Evolutionary conservation across 2,797 vertebrate species (phyloP), one percentile per base, ranked within the genome.

Genomic region (Chelonia mydas): DNA sequence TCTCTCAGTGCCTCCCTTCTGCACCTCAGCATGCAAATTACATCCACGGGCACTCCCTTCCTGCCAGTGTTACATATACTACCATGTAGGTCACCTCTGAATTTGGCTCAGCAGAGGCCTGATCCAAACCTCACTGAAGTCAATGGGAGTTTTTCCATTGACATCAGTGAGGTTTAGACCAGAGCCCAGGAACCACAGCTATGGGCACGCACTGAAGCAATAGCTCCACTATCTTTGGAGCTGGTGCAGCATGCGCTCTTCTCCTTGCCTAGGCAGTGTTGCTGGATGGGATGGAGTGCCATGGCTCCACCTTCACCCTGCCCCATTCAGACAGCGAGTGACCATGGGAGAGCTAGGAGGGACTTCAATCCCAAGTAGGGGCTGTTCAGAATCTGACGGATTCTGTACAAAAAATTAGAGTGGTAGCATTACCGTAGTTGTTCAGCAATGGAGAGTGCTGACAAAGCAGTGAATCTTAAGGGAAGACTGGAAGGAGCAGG

Each of bases 171-270:
- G 12, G 3, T 68, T 76, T 4, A 3, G 31, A 45, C 47, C 37
- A 81, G 80, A 12, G 33, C 4, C 28, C 11, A 7, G 28, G 23
- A 27, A 31, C 31, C 5, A 78, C 17, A 23, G 28, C 84, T 54
- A 5, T 74, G 25, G 61, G 59, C 6, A 11, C 0, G 0, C 6
- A 41, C 5, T 33, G n/a, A 0, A 1, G 86, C 91, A 5, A 2
- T 21, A 1, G 0, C 57, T 61, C 1, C 80, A 41, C 59, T 86
- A 51, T 23, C 25, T 47, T 41, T 59, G 85, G 28, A 84, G 27
- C 5, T 89, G 15, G 3, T 77, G 19, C 11, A 47, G 15, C 37
- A 21, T 50, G 81, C 8, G 2, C 61, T 68, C 17, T 68, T 17
- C 61, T 68, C 33, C 59, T 17, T 33, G 57, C 57, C 28, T 31